Percentiles rank a stretch among this genome's conserved stretches.
These are phyloP conservation scores for Calosoma granatense DNA, from an alignment of 1,140 invertebrate species.

Conservation along the genomic window DNA sequence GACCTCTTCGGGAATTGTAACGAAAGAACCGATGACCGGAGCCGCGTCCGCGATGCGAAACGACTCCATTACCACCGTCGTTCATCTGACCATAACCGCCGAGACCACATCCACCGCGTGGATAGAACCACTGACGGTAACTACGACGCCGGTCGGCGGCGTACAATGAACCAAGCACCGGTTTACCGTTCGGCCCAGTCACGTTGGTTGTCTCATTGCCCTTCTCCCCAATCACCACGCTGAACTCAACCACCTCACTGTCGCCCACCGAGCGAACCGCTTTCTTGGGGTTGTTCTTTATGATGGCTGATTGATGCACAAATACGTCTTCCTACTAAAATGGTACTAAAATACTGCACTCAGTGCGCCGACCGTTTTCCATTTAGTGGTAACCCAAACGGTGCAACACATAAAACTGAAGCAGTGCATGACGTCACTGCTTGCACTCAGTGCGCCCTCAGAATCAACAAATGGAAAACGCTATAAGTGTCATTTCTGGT, in stretches of 20 bases:
- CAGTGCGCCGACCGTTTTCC: too few relatives aligned
- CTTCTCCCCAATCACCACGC: slow-evolving; percentile 97
- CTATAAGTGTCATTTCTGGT: slow-evolving; percentile 95
- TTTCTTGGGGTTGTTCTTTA: too few relatives aligned
- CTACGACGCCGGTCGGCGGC: slow-evolving; percentile 74
- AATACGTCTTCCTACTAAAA: slow-evolving; percentile 99
- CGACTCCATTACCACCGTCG: slow-evolving; percentile 28
- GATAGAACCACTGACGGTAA: slow-evolving; percentile 57
- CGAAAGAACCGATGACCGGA: slow-evolving; percentile 50
- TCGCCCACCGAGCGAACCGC: slow-evolving; percentile 95
- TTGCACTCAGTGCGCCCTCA: too few relatives aligned
- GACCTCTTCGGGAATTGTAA: slow-evolving; percentile 47
- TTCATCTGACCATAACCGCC: slow-evolving; percentile 23
- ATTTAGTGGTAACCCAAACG: too few relatives aligned
- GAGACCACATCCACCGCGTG: slow-evolving; percentile 39
- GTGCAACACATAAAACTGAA: too few relatives aligned
- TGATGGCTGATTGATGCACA: slow-evolving; percentile 96
- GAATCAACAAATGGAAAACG: too few relatives aligned
- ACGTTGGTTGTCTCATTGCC: too few relatives aligned
- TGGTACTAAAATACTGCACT: too few relatives aligned
- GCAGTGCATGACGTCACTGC: too few relatives aligned
- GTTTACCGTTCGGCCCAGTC: too few relatives aligned
- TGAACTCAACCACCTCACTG: slow-evolving; percentile 97
- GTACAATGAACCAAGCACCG: slow-evolving; percentile 90
- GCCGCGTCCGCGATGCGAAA: too few relatives aligned